Evolutionary conservation across 2,888 invertebrate species (phyloP), one percentile per base, ranked within the genome.

Genomic region (Sphinx pinastri): DNA sequence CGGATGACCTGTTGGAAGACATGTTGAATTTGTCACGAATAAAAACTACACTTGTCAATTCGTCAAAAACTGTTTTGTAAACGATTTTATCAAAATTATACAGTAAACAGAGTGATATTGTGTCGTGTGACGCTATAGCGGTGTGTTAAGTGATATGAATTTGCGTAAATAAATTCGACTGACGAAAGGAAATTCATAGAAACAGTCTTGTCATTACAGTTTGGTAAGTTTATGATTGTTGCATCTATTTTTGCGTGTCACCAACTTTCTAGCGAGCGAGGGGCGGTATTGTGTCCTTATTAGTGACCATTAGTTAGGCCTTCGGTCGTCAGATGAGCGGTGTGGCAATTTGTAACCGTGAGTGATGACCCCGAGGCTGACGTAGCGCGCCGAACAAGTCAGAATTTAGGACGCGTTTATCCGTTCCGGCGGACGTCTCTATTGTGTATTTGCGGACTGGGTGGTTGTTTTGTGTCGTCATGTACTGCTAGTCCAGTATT

Each of bases 21-120:
- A 93, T 93, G 91, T 93, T 93, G 92, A 89, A 88, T 92, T 85
- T 88, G 89, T 90, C 90, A 91, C 86, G 88, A 91, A 84, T 84
- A 84, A 85, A 82, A 85, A 88, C 86, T 86, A 86, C 84, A 88
- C 80, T 91, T 92, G 92, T 92, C 93, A 92, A 90, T 88, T 93
- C 89, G 87, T 90, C 89, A 87, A 88, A 88, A 88, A 90, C 85
- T 90, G 88, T 92, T 89, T 90, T 92, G 90, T 90, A 88, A 86
- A 86, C 84, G 80, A 83, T 86, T 86, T 81, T 86, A 85, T 78
- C 89, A 88, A 93, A 93, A 92, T 91, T 93, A 74, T 82, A 79
- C 73, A 90, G 91, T 92, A 86, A 87, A 83, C 76, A 79, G 74
- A 84, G 86, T 88, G 85, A 81, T 85, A 84, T 81, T 75, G 87